Percentiles rank a stretch among this genome's conserved stretches.
Conservation (phyloP, 2,797 vertebrate genomes). For the Rhadinocentrus ornatus region DNA sequence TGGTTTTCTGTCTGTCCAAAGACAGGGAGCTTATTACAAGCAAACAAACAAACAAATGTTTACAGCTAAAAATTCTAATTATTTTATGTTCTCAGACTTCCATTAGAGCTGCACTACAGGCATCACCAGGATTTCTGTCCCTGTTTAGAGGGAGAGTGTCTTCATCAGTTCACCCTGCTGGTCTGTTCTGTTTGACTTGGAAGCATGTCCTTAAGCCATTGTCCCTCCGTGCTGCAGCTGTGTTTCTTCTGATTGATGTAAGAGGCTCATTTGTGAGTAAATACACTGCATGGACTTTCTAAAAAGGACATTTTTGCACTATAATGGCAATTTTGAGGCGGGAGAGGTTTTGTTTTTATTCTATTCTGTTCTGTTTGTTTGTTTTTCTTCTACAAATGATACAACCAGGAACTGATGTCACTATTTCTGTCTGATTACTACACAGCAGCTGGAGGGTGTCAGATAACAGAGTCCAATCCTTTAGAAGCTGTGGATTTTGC, state of each 20-base stretch:
- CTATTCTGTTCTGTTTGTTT: no score
- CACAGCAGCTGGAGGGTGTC: constrained; percentile 2
- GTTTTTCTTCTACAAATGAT: constrained; percentile 6
- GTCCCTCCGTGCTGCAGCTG: constrained; percentile 33
- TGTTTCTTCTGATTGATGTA: constrained; percentile 39
- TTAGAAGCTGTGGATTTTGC: constrained; percentile 18
- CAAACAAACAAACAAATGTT: no score
- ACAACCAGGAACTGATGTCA: background rate
- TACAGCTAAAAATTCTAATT: constrained; percentile 16
- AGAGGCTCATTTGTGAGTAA: constrained; percentile 37
- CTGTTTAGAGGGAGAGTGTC: background rate
- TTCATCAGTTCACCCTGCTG: background rate
- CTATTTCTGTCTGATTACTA: constrained; percentile 1
- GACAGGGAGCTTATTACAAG: no score
- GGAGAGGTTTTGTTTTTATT: constrained; percentile 7
- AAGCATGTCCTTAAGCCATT: constrained; percentile 2
- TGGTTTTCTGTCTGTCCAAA: background rate
- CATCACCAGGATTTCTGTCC: background rate
- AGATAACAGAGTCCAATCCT: rapidly evolving
- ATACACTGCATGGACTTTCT: constrained; percentile 49
- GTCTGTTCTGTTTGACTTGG: no score
- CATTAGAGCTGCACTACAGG: background rate
- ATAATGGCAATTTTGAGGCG: constrained; percentile 19
- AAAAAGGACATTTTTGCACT: constrained; percentile 55
- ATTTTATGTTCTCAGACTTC: constrained; percentile 13